These are phyloP conservation scores for Erebia ligea DNA, from an alignment of 2,888 invertebrate species.

Conservation along the genomic window DNA sequence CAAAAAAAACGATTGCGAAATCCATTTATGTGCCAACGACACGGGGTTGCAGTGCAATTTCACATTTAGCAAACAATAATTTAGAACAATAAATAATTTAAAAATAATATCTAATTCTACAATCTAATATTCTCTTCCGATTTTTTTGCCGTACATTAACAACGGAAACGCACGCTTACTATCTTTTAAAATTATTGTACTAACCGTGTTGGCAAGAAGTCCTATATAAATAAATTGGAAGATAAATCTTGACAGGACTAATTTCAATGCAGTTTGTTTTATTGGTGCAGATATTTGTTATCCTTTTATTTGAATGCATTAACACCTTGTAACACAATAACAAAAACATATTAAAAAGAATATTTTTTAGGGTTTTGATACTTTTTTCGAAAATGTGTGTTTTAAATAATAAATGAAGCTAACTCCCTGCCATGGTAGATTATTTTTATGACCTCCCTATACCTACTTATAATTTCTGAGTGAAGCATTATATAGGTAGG, in stretches of 20 bases:
- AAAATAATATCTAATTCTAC: not conserved
- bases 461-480: too few species aligned
- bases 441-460: not conserved
- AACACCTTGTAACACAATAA: constrained; percentile 35
- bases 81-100: too few species aligned
- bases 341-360: constrained; percentile 7
- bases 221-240: constrained; percentile 41
- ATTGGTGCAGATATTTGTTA: constrained; percentile 35
- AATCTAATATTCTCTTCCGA: not conserved
- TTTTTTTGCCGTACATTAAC: not conserved
- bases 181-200: constrained; percentile 47
- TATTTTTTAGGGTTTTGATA: constrained; percentile 11
- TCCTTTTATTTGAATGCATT: constrained; percentile 41
- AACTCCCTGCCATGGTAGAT: not conserved
- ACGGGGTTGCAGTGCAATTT: too few species aligned
- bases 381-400: too few species aligned
- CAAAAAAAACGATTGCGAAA: too few species aligned
- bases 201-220: constrained; percentile 37
- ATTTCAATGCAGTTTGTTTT: constrained; percentile 44
- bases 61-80: too few species aligned
- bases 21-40: too few species aligned
- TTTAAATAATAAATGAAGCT: too few species aligned
- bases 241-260: constrained; percentile 44
- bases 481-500: too few species aligned
- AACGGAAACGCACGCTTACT: constrained; percentile 37